Conservation (phyloP, 92 coral and sea anemone species). For the Pocillopora meandrina region DNA sequence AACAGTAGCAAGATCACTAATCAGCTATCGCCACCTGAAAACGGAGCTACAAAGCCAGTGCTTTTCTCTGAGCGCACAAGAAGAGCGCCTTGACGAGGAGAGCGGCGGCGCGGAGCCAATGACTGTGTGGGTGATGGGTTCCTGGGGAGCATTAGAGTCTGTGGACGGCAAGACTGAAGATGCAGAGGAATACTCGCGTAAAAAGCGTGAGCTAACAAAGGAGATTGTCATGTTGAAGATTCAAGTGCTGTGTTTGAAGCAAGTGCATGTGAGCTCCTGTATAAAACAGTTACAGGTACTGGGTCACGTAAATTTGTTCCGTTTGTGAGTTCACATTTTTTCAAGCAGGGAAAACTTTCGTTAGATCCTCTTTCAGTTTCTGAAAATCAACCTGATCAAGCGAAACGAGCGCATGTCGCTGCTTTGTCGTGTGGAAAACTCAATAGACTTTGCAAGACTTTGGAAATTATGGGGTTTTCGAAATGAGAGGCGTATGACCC, state of each 20-base stretch:
- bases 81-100: conserved; percentile 71
- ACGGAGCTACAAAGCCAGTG: conserved; percentile 70
- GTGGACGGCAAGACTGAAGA: conserved; percentile 74
- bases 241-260: conserved; percentile 74
- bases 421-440: too few relatives aligned
- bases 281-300: conserved; percentile 69
- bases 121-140: conserved; percentile 82
- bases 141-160: conserved; percentile 85
- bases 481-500: not conserved
- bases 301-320: not conserved
- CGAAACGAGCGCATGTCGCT: too few relatives aligned
- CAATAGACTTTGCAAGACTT: too few relatives aligned
- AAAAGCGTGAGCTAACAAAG: conserved; percentile 64
- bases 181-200: conserved; percentile 66
- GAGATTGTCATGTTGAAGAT: conserved; percentile 70
- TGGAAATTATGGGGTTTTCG: too few relatives aligned
- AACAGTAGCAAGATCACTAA: conserved; percentile 63
- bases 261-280: conserved; percentile 59
- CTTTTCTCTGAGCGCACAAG: conserved; percentile 68
- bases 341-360: too few relatives aligned
- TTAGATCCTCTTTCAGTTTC: too few relatives aligned
- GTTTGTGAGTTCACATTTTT: not conserved
- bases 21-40: conserved; percentile 64
- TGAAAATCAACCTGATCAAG: too few relatives aligned
- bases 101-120: conserved; percentile 46